Evolutionary conservation across 2,113 vertebrate species (phyloP), one percentile per base, ranked within the genome.

Genomic region (Cairina moschata): DNA sequence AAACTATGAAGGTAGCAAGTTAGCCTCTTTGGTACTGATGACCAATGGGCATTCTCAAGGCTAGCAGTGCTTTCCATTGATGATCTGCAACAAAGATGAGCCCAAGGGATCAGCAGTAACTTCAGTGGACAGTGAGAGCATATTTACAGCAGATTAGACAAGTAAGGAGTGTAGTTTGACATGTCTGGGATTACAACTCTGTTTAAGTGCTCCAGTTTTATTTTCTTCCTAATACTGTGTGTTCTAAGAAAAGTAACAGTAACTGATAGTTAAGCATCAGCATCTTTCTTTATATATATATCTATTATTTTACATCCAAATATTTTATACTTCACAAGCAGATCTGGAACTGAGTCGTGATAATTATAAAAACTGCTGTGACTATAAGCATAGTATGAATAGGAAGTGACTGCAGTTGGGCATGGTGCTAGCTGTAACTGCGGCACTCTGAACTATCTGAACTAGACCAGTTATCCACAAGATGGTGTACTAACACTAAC

Each of bases 401-500:
- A 44, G 29, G 34, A 58, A 66, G 6, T 0, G 2, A n/a, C 32
- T 9, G 29, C 18, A 21, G 3, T 1, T 22, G 54, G 21, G 38
- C 7, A 1, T 13, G 15, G 25, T 59, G 59, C 23, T 60, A 42
- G 9, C 29, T 38, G 4, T 44, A 71, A 32, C 29, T 69, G 26
- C 0, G 1, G 12, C 1, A 4, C 17, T 46, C 42, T 58, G 65
- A 94, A 20, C 91, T 93, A 93, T 46, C 42, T 55, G 65, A 94
- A 20, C 91, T 93, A 93, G 36, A 66, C 1, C 0, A 32, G 52
- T 88, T 89, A 93, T 88, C 97, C 97, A 98, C 97, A 95, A 98
- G 97, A 81, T 97, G 97, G 98, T 97, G 95, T 93, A 18, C 91
- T 98, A 97, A 90, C 95, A 96, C 96, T 96, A 96, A 66, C 48